Evolutionary conservation across 2,888 invertebrate species (phyloP).

Genomic region (Anagyrus pseudococci): DNA sequence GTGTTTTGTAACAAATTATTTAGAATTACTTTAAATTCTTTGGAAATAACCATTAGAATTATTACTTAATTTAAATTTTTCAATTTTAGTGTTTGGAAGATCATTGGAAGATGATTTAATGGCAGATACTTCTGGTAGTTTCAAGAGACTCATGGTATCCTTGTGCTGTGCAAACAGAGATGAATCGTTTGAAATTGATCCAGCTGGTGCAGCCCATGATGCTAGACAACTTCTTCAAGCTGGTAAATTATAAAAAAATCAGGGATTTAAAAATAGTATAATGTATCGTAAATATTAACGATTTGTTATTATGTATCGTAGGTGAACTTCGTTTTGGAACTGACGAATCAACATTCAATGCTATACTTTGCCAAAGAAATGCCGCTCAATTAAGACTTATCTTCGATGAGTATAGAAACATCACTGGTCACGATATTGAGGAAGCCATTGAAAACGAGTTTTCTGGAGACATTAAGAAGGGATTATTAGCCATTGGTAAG

Average conservation of each 20-base stretch:
- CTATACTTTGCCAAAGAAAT: slow-evolving; percentile 81
- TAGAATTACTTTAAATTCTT: too few species aligned
- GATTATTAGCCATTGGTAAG: slow-evolving; percentile 76
- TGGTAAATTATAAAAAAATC: slow-evolving; percentile 63
- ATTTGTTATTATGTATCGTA: slow-evolving; percentile 44
- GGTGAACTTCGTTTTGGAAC: slow-evolving; percentile 75
- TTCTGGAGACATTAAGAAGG: slow-evolving; percentile 82
- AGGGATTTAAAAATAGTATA: not conserved
- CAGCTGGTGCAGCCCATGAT: slow-evolving; percentile 76
- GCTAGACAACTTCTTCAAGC: slow-evolving; percentile 82
- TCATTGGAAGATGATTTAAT: slow-evolving; percentile 83
- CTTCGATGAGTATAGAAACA: slow-evolving; percentile 75
- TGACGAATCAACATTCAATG: slow-evolving; percentile 86
- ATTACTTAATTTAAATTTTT: slow-evolving; percentile 18
- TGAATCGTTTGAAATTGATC: slow-evolving; percentile 80
- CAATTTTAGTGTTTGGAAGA: slow-evolving; percentile 59
- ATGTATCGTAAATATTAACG: not conserved
- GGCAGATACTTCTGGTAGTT: slow-evolving; percentile 90
- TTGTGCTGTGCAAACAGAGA: slow-evolving; percentile 81
- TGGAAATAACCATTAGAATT: not conserved
- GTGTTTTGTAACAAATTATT: too few species aligned
- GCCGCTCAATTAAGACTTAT: slow-evolving; percentile 69
- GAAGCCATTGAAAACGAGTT: slow-evolving; percentile 83
- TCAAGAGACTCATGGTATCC: slow-evolving; percentile 88
- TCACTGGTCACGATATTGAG: slow-evolving; percentile 82